Evolutionary conservation across 2,797 vertebrate genomes (phyloP), one percentile per base, ranked within the genome.

Genomic region (Pygocentrus nattereri): DNA sequence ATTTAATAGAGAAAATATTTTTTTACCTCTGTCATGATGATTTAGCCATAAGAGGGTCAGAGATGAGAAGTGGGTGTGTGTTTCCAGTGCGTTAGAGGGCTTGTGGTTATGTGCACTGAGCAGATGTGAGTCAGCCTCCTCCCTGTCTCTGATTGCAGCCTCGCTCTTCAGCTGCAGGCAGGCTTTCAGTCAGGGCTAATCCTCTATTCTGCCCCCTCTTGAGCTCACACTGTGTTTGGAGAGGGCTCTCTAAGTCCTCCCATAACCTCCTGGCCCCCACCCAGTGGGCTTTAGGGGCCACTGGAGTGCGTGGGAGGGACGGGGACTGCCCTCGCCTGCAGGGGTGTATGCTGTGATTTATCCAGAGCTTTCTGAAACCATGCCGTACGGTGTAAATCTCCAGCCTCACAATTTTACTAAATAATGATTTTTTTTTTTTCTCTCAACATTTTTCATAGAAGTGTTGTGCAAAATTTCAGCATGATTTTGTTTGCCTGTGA

Each of bases 191-290:
- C 30, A 74, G 23, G 59, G 61, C 72, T 69, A 71, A 77, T 81
- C 59, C 64, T 47, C 27, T 49, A 19, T 78, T 31, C 31, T 67
- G n/a, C 27, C 27, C 34, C 38, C 47, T 80, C 67, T 78, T 49
- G 62, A 78, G 62, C 75, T 19, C 34, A n/a, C 8, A n/a, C 73
- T 74, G 50, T 56, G 68, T 47, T 78, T 79, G n/a, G 27, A 69
- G 34, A 62, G 44, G 4, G 44, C 74, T 34, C 72, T 72, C 31
- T 64, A 82, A 73, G 72, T 64, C 59, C 76, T 79, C 12, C 6
- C 27, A 19, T 79, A 74, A 81, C 81, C 85, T 83, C 65, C 82
- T 49, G 71, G 64, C 80, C 67, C 25, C 0, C 21, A n/a, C 68
- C 81, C 80, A 65, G 31, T 49, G 61, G 34, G 52, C 50, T 74